Evolutionary conservation across 1,140 invertebrate species (phyloP).

Genomic region (Ostrea edulis): DNA sequence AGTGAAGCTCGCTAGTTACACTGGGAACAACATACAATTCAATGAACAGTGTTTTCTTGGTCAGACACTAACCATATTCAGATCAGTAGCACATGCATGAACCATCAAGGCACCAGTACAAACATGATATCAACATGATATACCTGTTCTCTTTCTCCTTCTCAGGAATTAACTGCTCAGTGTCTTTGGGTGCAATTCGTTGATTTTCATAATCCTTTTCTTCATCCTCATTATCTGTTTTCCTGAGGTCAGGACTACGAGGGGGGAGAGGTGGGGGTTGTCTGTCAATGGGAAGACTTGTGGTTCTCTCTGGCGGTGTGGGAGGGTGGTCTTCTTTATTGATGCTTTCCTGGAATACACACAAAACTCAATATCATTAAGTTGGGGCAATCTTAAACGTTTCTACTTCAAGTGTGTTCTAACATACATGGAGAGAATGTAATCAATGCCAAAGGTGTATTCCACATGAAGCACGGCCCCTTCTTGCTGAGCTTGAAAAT

Average conservation of each 20-base stretch:
- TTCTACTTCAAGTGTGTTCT: no score
- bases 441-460: no score
- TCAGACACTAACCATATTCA: not conserved
- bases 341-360: conserved; percentile 5
- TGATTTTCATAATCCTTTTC: conserved; percentile 31
- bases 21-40: no score
- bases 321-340: conserved; percentile 5
- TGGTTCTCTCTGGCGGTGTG: conserved; percentile 43
- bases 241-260: conserved; percentile 4
- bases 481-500: no score
- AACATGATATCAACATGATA: not conserved
- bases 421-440: no score
- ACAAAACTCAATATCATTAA: not conserved
- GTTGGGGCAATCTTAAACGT: no score
- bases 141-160: conserved; percentile 32
- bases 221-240: not conserved
- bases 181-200: conserved; percentile 11
- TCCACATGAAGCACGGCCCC: no score
- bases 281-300: conserved; percentile 23
- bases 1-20: no score
- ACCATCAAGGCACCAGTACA: not conserved
- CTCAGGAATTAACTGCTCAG: conserved; percentile 6
- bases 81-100: not conserved
- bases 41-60: no score
- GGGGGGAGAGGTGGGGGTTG: conserved; percentile 40